Conservation (phyloP, 2,113 vertebrate genomes). For the Ctenodactylus gundi region DNA sequence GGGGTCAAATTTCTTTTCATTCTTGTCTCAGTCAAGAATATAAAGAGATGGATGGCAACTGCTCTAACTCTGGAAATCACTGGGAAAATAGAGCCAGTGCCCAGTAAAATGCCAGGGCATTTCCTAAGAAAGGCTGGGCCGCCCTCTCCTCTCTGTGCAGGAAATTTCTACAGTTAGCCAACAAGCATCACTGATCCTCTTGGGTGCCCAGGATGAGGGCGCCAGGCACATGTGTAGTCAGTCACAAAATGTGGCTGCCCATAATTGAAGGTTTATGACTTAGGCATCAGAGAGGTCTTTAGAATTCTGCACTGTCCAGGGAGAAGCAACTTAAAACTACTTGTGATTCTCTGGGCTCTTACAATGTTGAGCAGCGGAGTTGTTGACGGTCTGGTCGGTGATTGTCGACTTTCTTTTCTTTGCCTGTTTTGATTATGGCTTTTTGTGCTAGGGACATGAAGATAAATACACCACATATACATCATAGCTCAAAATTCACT, state of each 20-base stretch:
- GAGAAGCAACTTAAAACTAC: slow-evolving; percentile 18
- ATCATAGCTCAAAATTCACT: slow-evolving; percentile 11
- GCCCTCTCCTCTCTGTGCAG: background rate
- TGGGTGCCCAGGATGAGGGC: background rate
- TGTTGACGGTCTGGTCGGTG: background rate
- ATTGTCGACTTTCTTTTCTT: background rate
- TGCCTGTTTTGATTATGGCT: background rate
- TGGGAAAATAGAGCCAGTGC: slow-evolving; percentile 45
- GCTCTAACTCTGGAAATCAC: slow-evolving; percentile 42
- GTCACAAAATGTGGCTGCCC: background rate
- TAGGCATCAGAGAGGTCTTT: background rate
- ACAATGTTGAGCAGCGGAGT: background rate
- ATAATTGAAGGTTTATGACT: slow-evolving; percentile 42
- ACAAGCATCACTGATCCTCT: slow-evolving; percentile 4
- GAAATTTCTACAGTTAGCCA: background rate
- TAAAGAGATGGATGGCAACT: slow-evolving; percentile 9
- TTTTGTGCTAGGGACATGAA: background rate
- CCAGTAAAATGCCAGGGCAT: too few relatives aligned
- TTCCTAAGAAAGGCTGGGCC: too few relatives aligned
- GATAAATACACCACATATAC: background rate
- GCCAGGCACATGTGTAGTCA: background rate
- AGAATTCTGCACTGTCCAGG: background rate
- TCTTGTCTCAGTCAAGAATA: background rate
- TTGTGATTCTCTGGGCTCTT: background rate
- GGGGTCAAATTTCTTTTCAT: background rate